Evolutionary conservation across 53 echinoderm and acorn worm species (phyloP).

Genomic region (Astropecten irregularis): DNA sequence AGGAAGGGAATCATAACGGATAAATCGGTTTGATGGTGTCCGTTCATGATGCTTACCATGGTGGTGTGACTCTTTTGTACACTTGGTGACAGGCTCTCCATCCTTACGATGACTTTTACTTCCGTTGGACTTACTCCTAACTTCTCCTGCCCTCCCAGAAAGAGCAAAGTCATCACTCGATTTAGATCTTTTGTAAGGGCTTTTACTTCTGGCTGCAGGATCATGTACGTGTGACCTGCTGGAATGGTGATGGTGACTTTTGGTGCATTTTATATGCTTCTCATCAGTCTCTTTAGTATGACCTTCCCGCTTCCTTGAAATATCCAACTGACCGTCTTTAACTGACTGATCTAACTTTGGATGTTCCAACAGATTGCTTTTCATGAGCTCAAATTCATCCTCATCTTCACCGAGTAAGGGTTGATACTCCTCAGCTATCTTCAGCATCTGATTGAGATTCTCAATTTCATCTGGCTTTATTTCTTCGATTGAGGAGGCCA

Average conservation of each 20-base stretch:
- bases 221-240: slow-evolving; percentile 54
- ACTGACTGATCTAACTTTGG: not conserved
- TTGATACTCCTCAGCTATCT: slow-evolving; percentile 30
- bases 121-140: slow-evolving; percentile 49
- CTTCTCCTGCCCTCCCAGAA: slow-evolving; percentile 38
- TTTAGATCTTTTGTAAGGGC: slow-evolving; percentile 67
- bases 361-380: not conserved
- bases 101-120: slow-evolving; percentile 48
- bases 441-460: slow-evolving; percentile 11
- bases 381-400: slow-evolving; percentile 10
- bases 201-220: slow-evolving; percentile 21
- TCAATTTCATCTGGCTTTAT: slow-evolving; percentile 24
- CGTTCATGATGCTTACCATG: slow-evolving; percentile 58
- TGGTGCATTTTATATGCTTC: slow-evolving; percentile 30
- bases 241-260: slow-evolving; percentile 49
- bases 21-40: slow-evolving; percentile 84
- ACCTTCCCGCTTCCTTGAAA: not conserved
- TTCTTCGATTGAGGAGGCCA: slow-evolving; percentile 24
- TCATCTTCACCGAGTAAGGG: slow-evolving; percentile 35
- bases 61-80: slow-evolving; percentile 51
- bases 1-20: slow-evolving; percentile 92
- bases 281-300: not conserved
- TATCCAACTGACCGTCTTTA: not conserved
- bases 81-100: slow-evolving; percentile 31
- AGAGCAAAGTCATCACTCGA: slow-evolving; percentile 72